Evolutionary conservation across 2,113 vertebrate genomes (phyloP).

Genomic region (Scomber scombrus): DNA sequence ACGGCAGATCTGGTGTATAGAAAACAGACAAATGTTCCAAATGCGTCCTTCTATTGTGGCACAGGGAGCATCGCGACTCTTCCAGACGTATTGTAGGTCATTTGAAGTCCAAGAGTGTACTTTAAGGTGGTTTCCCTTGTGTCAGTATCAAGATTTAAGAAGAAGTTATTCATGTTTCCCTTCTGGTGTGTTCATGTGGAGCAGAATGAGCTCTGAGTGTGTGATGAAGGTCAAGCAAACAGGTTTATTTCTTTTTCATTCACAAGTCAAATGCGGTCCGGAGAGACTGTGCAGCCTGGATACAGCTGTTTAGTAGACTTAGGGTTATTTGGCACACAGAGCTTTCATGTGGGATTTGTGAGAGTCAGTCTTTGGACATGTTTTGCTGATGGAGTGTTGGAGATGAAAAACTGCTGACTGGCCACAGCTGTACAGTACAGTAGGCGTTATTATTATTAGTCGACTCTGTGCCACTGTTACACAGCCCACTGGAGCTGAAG

Average conservation of each 20-base stretch:
- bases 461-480: background rate
- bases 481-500: background rate
- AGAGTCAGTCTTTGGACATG: background rate
- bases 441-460: slow-evolving; percentile 1
- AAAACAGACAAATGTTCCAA: background rate
- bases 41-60: background rate
- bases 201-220: background rate
- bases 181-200: background rate
- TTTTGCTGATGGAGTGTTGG: slow-evolving; percentile 26
- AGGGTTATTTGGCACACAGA: background rate
- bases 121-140: background rate
- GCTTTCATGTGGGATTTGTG: background rate
- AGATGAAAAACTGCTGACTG: slow-evolving; percentile 61
- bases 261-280: background rate
- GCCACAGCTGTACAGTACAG: slow-evolving; percentile 39
- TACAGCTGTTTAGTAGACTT: no score
- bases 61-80: background rate
- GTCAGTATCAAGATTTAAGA: background rate
- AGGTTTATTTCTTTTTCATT: slow-evolving; percentile 15
- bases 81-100: background rate
- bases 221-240: slow-evolving; percentile 66
- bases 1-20: no score
- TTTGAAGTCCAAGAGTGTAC: background rate
- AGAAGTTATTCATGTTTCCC: slow-evolving; percentile 23
- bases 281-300: background rate